Evolutionary conservation across 2,888 invertebrate species (phyloP), one percentile per base, ranked within the genome.

Genomic region (Epirrhoe alternata): DNA sequence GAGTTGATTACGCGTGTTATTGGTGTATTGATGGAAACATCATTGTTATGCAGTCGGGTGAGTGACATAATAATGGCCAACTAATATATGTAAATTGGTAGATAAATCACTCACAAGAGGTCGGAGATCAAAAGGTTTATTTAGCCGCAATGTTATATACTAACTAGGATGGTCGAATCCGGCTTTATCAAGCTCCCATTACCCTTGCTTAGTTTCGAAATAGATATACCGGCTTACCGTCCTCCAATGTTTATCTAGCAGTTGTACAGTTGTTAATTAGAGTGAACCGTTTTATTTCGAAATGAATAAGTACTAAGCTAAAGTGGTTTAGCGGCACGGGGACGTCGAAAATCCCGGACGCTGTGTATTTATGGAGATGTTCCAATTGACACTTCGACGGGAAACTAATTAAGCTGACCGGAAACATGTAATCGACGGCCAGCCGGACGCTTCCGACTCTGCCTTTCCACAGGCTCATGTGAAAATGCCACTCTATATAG

Each of bases 341-440:
- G 14, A 30, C 51, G 51, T 57, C 14, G 47, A 57, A 57, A 57
- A 57, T 33, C 14, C 51, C 62, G 57, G 51, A 51, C 30, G 42
- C 57, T 53, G 51, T 35, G 5, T 59, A 64, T 58, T 63, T 52
- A 62, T 66, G 33, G 58, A 66, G 62, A 54, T 58, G 61, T 58
- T 54, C 45, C 60, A 67, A 60, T 63, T 52, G 63, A 63, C 66
- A 63, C 55, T 52, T 56, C 17, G 56, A 67, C 67, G 73, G 74
- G 73, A 80, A 82, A 77, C 77, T 81, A 83, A 83, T 83, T 83
- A 81, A 74, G 76, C 70, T 64, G 71, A 66, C 76, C 74, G 79
- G 77, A 80, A 78, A 72, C 72, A 55, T 64, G 72, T 68, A 66
- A 69, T 70, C 72, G 66, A 62, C 68, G 33, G 66, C 52, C 66